A percentile compares a stretch with the other conserved stretches of the same genome.
Evolutionary conservation across 2,113 vertebrate genomes (phyloP).

Genomic region (Oryzias javanicus): DNA sequence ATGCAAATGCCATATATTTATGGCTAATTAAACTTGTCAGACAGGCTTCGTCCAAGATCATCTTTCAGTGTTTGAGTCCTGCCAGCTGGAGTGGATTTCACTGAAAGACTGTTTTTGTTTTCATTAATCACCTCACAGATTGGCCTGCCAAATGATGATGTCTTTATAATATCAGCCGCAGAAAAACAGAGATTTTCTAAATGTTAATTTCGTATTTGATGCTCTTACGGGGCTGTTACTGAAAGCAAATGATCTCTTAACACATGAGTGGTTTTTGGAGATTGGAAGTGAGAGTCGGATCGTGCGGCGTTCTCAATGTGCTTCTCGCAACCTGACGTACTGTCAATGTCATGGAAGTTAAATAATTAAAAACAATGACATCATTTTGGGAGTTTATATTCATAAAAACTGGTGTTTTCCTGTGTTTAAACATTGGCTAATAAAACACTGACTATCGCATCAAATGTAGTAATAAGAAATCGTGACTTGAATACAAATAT

Average conservation of each 20-base stretch:
- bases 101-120: conserved; percentile 40
- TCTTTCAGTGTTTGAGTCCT: conserved; percentile 16
- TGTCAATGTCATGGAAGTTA: no score
- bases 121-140: conserved; percentile 43
- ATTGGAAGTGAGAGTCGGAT: conserved; percentile 6
- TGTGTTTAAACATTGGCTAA: no score
- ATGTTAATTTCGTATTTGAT: conserved; percentile 14
- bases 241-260: conserved; percentile 4
- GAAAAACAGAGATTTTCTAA: conserved; percentile 8
- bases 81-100: conserved; percentile 31
- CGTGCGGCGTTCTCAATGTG: background rate
- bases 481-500: no score
- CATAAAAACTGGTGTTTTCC: no score
- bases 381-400: no score
- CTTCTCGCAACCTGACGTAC: no score
- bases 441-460: no score
- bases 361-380: no score
- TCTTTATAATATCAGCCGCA: conserved; percentile 29
- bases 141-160: conserved; percentile 33
- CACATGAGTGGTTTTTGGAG: conserved; percentile 1
- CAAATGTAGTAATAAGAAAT: no score
- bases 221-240: background rate
- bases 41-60: conserved; percentile 2
- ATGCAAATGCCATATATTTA: background rate
- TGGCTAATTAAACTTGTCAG: conserved; percentile 24